Evolutionary conservation across 2,888 invertebrate genomes (phyloP).

Genomic region (Drosophila borealis): DNA sequence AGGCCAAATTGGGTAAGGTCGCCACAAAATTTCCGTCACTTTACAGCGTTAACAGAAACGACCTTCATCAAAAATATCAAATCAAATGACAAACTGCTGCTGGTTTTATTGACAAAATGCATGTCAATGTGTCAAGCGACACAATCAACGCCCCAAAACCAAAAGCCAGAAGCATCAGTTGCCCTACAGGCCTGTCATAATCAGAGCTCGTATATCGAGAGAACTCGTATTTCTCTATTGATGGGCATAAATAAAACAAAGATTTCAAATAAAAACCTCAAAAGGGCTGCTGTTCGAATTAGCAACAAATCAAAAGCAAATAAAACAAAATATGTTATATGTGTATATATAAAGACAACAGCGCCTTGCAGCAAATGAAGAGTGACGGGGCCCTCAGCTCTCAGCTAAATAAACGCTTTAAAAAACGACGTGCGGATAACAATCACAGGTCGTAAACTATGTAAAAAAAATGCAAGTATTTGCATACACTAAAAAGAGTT

Average conservation of each 20-base stretch:
- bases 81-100: conserved; percentile 60
- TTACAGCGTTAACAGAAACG: conserved; percentile 58
- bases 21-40: conserved; percentile 33
- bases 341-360: conserved; percentile 6
- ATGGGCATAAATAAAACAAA: conserved; percentile 14
- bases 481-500: conserved; percentile 31
- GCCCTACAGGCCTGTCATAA: conserved; percentile 33
- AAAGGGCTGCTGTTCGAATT: conserved; percentile 54
- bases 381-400: conserved; percentile 19
- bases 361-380: conserved; percentile 21
- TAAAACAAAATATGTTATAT: conserved; percentile 23
- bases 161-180: conserved; percentile 19
- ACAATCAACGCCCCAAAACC: conserved; percentile 55
- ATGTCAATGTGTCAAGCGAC: conserved; percentile 69
- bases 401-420: conserved; percentile 27
- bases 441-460: conserved; percentile 66
- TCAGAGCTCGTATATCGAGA: conserved; percentile 39
- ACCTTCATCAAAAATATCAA: conserved; percentile 76
- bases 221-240: conserved; percentile 20
- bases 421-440: conserved; percentile 53
- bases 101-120: conserved; percentile 70
- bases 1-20: conserved; percentile 41
- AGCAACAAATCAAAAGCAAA: conserved; percentile 64
- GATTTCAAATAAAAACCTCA: conserved; percentile 1
- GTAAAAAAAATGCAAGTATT: conserved; percentile 50